Conservation (phyloP, 2,113 vertebrate species). For the Hystrix cristata region DNA sequence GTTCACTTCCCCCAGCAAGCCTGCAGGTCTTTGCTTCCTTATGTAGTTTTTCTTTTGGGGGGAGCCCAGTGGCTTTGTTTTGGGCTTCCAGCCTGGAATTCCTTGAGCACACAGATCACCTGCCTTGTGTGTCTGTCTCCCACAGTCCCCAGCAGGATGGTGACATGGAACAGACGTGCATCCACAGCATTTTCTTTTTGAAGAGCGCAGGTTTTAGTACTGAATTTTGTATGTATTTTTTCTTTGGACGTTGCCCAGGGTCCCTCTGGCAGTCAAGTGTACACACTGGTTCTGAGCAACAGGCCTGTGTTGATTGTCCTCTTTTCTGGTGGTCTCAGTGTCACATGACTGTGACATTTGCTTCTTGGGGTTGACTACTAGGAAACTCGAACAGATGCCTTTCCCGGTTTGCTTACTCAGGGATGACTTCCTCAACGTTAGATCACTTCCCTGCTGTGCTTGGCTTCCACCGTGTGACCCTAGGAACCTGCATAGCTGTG, state of each 20-base stretch:
- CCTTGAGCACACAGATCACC: neutral
- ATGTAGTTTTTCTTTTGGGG: neutral
- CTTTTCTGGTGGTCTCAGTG: neutral
- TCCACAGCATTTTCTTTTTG: neutral
- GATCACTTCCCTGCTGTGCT: neutral
- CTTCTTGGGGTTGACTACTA: neutral
- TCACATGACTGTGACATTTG: neutral
- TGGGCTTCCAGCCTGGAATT: neutral
- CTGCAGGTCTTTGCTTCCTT: neutral
- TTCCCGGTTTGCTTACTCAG: neutral
- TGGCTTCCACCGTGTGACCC: neutral
- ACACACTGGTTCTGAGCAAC: neutral
- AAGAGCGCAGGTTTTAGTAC: neutral
- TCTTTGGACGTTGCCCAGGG: neutral
- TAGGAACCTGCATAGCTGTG: rapidly evolving
- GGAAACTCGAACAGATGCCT: neutral
- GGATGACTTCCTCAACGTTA: neutral
- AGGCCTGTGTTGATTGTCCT: neutral
- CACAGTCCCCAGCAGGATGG: neutral
- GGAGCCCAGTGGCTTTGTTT: rapidly evolving
- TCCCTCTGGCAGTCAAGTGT: neutral
- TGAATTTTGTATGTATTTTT: neutral
- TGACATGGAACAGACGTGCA: rapidly evolving
- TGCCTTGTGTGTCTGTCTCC: neutral
- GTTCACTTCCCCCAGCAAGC: neutral